Percentiles rank a stretch among this genome's conserved stretches.
phyloP scores from a whole-genome alignment of 2,113 vertebrate genomes.

The Nicator chloris region DNA sequence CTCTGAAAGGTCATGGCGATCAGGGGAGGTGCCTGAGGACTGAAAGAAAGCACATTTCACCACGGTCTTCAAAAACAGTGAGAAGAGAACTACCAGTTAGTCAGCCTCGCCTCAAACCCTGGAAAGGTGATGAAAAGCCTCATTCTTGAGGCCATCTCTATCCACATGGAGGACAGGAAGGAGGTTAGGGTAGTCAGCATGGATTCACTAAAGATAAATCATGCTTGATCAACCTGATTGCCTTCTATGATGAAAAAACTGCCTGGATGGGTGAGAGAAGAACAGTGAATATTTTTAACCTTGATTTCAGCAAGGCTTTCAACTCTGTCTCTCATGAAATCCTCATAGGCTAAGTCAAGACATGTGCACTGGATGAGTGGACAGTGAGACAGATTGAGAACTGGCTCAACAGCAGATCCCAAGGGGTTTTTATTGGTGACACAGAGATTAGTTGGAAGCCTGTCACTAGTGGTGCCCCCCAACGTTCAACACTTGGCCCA shows the following conservation, averaged over 20 bases:
- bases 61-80: neutral
- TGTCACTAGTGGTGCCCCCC: neutral
- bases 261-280: no score
- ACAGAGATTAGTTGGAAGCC: neutral
- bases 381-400: neutral
- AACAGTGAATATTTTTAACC: neutral
- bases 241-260: neutral
- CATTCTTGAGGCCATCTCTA: neutral
- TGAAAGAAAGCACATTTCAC: neutral
- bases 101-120: neutral
- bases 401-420: neutral
- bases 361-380: neutral
- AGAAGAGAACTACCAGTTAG: neutral
- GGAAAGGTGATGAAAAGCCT: neutral
- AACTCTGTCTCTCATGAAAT: neutral
- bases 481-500: neutral
- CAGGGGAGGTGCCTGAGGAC: neutral
- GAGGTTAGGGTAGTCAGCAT: neutral
- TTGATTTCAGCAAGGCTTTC: neutral
- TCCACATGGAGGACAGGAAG: neutral
- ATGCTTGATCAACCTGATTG: neutral
- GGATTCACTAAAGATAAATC: neutral
- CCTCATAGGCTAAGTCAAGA: neutral
- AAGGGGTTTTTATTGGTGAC: neutral
- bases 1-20: neutral